These are phyloP conservation scores for Caerostris extrusa DNA, from an alignment of 1,140 invertebrate genomes.

Conservation along the genomic window DNA sequence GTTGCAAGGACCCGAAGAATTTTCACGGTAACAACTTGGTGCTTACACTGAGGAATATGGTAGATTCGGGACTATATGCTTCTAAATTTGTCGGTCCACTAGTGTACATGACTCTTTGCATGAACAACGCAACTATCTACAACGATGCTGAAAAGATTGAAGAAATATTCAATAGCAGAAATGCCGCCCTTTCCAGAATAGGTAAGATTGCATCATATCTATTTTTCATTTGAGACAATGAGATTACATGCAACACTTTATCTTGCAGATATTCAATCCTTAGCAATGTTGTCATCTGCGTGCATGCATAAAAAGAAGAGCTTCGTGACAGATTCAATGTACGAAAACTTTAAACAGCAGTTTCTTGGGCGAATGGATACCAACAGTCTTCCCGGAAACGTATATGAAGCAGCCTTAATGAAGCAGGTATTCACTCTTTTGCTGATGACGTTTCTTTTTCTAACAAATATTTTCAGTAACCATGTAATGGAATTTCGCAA, in stretches of 20 bases:
- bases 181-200: not conserved
- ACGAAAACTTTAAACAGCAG: not conserved
- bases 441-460: no score
- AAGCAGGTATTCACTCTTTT: slow-evolving; percentile 1
- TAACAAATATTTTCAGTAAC: no score
- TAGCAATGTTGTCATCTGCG: not conserved
- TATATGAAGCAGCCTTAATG: slow-evolving; percentile 35
- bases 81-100: not conserved
- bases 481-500: no score
- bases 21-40: slow-evolving; percentile 61
- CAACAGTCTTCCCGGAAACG: not conserved
- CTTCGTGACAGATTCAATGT: not conserved
- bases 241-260: not conserved
- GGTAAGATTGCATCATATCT: no score
- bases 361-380: not conserved
- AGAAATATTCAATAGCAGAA: not conserved
- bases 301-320: not conserved
- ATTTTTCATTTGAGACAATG: no score
- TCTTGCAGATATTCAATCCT: slow-evolving; percentile 1
- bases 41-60: not conserved
- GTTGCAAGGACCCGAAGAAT: slow-evolving; percentile 60
- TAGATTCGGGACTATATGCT: not conserved
- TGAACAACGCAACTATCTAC: not conserved
- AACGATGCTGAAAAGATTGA: not conserved
- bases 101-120: slow-evolving; percentile 37